A percentile compares a stretch with the other conserved stretches of the same genome.
Evolutionary conservation across 2,888 invertebrate genomes (phyloP).

Genomic region (Chloroclystis v-ata): DNA sequence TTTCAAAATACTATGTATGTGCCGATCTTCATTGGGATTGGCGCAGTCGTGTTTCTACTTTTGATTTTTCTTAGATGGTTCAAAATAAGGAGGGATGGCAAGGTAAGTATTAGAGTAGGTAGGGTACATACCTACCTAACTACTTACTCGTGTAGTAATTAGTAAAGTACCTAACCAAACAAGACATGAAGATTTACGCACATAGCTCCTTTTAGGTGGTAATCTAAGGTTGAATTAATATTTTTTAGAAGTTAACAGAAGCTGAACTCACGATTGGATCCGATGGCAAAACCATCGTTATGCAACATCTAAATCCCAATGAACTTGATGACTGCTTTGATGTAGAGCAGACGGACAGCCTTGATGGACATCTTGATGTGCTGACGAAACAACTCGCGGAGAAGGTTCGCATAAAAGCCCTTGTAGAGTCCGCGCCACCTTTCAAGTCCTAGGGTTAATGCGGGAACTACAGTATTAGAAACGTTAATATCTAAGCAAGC

Average conservation of each 20-base stretch:
- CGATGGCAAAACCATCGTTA: conserved; percentile 23
- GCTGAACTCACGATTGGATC: too few species aligned
- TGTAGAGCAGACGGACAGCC: conserved; percentile 64
- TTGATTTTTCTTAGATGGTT: conserved; percentile 28
- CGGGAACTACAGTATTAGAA: too few species aligned
- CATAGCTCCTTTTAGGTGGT: too few species aligned
- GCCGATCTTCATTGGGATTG: conserved; percentile 42
- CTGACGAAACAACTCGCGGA: conserved; percentile 68
- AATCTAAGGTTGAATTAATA: too few species aligned
- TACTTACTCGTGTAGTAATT: too few species aligned
- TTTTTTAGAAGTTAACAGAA: too few species aligned
- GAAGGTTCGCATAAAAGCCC: conserved; percentile 41
- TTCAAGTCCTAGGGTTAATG: too few species aligned
- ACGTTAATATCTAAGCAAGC: too few species aligned
- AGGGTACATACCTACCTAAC: too few species aligned
- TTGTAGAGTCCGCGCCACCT: too few species aligned
- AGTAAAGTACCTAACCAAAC: too few species aligned
- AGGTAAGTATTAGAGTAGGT: not conserved
- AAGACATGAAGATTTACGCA: too few species aligned
- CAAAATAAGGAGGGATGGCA: not conserved
- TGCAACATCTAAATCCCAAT: conserved; percentile 60
- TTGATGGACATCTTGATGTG: conserved; percentile 64
- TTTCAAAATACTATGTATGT: conserved; percentile 40
- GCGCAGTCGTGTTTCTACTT: conserved; percentile 42
- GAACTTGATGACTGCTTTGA: conserved; percentile 59